Evolutionary conservation across 2,888 invertebrate species (phyloP), one percentile per base, ranked within the genome.

Genomic region (Melieria crassipennis): DNA sequence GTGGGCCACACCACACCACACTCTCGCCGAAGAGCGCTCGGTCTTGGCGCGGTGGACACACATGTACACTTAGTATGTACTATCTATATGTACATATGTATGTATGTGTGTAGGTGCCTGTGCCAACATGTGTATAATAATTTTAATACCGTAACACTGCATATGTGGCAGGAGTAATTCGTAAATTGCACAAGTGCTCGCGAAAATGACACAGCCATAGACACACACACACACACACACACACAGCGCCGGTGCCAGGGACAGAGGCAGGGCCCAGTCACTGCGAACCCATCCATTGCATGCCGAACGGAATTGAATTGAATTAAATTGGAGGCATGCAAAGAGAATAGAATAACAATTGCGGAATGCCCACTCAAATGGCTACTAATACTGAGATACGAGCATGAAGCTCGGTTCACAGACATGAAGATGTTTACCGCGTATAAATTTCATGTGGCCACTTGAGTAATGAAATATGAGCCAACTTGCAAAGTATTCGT

Each of bases 251-350:
- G 11, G 42, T 16, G 10, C 42, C n/a, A 50, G 66, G 60, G 60
- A 60, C 50, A 7, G 58, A 58, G 43, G 48, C 66, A 67, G 45
- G 16, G n/a, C 43, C 16, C 66, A 50, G 60, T 30, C 30, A 30
- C 30, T 30, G 58, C 43, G 58, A 60, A 60, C 58, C 50, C 10
- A 67, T 67, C 60, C 58, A 43, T 48, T 48, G 60, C 52, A 50
- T 30, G 50, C 58, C 45, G 7, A 42, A 60, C 68, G 48, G 60
- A 67, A 67, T 55, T 69, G 69, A 69, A 69, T 69, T 69, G 63
- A 69, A 63, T 62, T 69, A 69, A 69, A 69, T 69, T 69, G 63
- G 47, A 62, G 43, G 50, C 45, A 50, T 45, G 60, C 55, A 69
- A 69, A 69, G 62, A 48, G 43, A 56, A 69, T 47, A 56, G 48